These are phyloP conservation scores for Eilema depressum DNA, from an alignment of 2,888 invertebrate genomes.

Conservation along the genomic window DNA sequence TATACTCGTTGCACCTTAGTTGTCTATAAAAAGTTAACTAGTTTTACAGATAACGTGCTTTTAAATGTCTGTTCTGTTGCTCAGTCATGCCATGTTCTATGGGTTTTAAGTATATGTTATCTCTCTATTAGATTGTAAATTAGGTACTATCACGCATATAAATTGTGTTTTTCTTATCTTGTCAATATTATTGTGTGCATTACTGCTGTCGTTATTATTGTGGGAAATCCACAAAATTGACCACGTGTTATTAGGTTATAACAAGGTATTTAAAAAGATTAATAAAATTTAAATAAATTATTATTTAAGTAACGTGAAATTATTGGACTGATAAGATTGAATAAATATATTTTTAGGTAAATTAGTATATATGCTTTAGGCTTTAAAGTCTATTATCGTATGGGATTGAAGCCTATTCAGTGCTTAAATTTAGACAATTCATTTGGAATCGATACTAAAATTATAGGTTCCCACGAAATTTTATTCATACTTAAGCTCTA, in stretches of 20 bases:
- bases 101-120: neutral
- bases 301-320: constrained; percentile 9
- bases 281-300: constrained; percentile 19
- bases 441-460: constrained; percentile 24
- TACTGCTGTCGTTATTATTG: neutral
- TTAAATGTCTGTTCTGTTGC: neutral
- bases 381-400: neutral
- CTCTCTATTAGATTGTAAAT: neutral
- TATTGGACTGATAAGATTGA: constrained; percentile 23
- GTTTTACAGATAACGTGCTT: neutral
- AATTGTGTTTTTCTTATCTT: neutral
- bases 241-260: neutral
- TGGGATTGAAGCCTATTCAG: neutral
- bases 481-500: constrained; percentile 31
- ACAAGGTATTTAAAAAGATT: constrained; percentile 9
- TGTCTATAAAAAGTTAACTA: neutral
- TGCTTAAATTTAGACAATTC: neutral
- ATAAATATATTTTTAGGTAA: neutral
- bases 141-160: neutral
- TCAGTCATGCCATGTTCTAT: constrained; percentile 1
- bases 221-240: neutral
- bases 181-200: neutral
- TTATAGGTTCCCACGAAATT: constrained; percentile 16
- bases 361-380: neutral
- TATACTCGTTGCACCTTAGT: neutral